Evolutionary conservation across 2,797 vertebrate genomes (phyloP).

Genomic region (Sarcoramphus papa): DNA sequence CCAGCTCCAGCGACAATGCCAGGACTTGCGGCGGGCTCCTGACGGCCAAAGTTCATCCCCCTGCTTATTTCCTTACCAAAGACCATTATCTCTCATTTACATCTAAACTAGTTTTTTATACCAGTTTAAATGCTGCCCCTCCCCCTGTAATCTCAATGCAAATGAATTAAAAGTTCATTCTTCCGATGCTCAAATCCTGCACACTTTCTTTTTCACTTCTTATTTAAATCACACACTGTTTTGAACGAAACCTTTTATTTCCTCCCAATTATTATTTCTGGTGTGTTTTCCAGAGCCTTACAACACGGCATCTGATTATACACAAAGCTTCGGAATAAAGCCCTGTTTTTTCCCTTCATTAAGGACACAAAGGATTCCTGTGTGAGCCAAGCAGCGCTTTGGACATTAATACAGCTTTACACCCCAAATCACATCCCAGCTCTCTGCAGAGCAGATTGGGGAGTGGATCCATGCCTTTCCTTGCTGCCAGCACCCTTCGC

Average conservation of each 20-base stretch:
- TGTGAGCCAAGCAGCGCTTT: slow-evolving; percentile 72
- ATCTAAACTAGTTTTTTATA: slow-evolving; percentile 78
- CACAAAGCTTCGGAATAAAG: slow-evolving; percentile 75
- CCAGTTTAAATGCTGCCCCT: slow-evolving; percentile 70
- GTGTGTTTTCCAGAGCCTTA: slow-evolving; percentile 78
- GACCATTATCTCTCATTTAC: slow-evolving; percentile 76
- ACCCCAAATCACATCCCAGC: slow-evolving; percentile 71
- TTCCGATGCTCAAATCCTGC: slow-evolving; percentile 68
- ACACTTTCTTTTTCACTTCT: slow-evolving; percentile 73
- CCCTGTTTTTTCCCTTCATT: slow-evolving; percentile 77
- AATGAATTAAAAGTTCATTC: slow-evolving; percentile 77
- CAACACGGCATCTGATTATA: slow-evolving; percentile 77
- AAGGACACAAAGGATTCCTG: slow-evolving; percentile 76
- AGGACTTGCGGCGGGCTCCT: slow-evolving; percentile 9
- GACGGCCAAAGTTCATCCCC: slow-evolving; percentile 52
- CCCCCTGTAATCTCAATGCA: slow-evolving; percentile 70
- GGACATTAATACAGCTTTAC: slow-evolving; percentile 76
- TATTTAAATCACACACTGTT: slow-evolving; percentile 77
- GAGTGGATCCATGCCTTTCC: slow-evolving; percentile 66
- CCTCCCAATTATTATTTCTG: slow-evolving; percentile 79
- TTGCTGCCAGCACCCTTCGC: slow-evolving; percentile 58
- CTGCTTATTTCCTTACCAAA: slow-evolving; percentile 64
- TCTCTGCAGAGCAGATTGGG: slow-evolving; percentile 74
- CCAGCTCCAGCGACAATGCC: slow-evolving; percentile 1
- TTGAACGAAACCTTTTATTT: slow-evolving; percentile 78